Percentiles rank a stretch among this genome's conserved stretches.
These are phyloP conservation scores for Sebastes schlegelii DNA, from an alignment of 2,113 vertebrate species.

Conservation along the genomic window DNA sequence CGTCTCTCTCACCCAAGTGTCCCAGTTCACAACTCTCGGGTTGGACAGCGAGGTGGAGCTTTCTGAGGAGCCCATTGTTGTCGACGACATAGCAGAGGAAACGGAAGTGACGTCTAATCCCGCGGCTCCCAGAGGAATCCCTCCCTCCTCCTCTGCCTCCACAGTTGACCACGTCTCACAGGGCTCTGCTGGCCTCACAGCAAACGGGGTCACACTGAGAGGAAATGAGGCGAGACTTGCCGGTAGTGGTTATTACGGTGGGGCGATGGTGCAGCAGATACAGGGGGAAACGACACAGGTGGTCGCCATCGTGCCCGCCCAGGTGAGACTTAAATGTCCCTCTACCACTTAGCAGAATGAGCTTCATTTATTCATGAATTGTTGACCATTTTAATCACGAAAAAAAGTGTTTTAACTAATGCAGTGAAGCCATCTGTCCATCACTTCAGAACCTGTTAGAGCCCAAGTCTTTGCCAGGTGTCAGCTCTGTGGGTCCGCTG, in stretches of 20 bases:
- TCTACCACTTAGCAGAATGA: not conserved
- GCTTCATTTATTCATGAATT: not conserved
- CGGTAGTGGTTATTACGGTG: conserved; percentile 79
- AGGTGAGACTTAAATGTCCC: conserved; percentile 67
- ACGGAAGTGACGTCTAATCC: conserved; percentile 66
- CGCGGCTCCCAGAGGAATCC: conserved; percentile 77
- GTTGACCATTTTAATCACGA: conserved; percentile 1
- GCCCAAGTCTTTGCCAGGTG: conserved; percentile 80
- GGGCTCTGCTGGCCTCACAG: conserved; percentile 5
- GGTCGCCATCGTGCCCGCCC: conserved; percentile 81
- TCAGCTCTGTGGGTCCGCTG: conserved; percentile 88
- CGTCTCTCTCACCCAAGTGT: conserved; percentile 71
- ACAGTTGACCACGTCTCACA: conserved; percentile 62
- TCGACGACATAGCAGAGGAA: conserved; percentile 86
- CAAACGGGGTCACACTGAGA: conserved; percentile 83
- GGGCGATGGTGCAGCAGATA: conserved; percentile 70
- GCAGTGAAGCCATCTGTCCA: not conserved
- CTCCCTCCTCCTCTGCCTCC: conserved; percentile 55
- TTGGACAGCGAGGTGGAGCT: conserved; percentile 80
- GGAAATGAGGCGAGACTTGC: conserved; percentile 79
- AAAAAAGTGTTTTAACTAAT: not conserved
- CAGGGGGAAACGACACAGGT: conserved; percentile 79
- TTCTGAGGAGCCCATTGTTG: conserved; percentile 85
- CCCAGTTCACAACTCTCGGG: conserved; percentile 76
- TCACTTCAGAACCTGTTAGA: conserved; percentile 87